Evolutionary conservation across 2,113 vertebrate species (phyloP).

Genomic region (Scopus umbretta): DNA sequence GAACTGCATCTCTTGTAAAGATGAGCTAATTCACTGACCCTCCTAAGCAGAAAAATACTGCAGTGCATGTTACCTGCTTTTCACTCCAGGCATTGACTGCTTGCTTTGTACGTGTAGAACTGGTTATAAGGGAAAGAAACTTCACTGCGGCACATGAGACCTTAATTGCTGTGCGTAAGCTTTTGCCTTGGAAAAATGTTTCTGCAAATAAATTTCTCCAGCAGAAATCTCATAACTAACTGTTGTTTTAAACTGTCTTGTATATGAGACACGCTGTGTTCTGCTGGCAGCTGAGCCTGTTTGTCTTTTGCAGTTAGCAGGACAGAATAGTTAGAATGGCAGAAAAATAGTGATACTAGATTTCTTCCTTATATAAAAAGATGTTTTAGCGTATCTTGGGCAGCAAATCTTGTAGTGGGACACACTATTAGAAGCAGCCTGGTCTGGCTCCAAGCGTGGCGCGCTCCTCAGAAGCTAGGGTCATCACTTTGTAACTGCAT

Average conservation of each 20-base stretch:
- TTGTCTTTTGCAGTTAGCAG: neutral
- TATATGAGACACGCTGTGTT: neutral
- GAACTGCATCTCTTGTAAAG: neutral
- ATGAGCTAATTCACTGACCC: neutral
- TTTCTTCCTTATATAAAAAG: neutral
- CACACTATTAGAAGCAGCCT: neutral
- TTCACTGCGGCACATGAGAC: neutral
- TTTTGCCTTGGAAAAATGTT: neutral
- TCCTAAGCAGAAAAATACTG: neutral
- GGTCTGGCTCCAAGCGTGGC: neutral
- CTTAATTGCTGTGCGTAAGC: neutral
- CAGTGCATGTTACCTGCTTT: neutral
- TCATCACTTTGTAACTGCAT: neutral
- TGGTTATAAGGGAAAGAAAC: neutral
- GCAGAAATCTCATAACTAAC: neutral
- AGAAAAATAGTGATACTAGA: neutral
- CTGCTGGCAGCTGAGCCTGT: neutral
- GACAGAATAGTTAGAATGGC: neutral
- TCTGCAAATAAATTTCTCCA: neutral
- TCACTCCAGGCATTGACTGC: neutral
- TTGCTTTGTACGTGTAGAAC: neutral
- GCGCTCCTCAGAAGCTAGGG: neutral
- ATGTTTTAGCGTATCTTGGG: neutral
- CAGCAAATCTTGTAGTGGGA: neutral
- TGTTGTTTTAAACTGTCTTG: neutral